Evolutionary conservation across 1,140 invertebrate species (phyloP).

Genomic region (Asobara japonica): DNA sequence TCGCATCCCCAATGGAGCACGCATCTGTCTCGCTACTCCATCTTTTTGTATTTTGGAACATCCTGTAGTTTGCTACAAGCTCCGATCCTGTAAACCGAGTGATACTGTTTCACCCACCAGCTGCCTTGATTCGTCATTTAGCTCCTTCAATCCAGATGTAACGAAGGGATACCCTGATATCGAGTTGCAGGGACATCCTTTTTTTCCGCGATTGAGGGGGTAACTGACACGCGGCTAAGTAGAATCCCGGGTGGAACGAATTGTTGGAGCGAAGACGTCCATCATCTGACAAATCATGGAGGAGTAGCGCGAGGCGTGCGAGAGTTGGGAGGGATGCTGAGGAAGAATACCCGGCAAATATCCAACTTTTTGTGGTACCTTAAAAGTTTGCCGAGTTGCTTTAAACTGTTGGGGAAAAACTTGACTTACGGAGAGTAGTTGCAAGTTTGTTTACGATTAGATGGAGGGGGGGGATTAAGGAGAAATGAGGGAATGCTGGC

Average conservation of each 20-base stretch:
- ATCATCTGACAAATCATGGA: constrained; percentile 1
- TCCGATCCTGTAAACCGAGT: background rate
- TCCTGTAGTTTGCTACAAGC: no score
- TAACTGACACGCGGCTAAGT: background rate
- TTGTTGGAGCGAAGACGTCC: background rate
- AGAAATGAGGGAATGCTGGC: background rate
- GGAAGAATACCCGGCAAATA: background rate
- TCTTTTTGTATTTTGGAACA: no score
- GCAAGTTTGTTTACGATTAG: constrained; percentile 2
- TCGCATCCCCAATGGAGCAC: no score
- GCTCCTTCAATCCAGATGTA: background rate
- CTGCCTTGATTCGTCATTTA: no score
- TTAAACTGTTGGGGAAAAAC: background rate
- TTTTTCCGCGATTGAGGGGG: background rate
- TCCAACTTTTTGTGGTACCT: background rate
- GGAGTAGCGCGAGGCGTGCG: background rate
- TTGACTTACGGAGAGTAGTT: background rate
- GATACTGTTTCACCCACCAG: background rate
- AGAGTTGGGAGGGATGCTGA: background rate
- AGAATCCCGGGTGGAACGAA: background rate
- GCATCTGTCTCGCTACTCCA: no score
- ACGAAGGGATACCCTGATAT: background rate
- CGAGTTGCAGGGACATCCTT: background rate
- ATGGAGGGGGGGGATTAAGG: background rate
- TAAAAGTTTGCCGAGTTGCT: background rate